Conservation (phyloP, 1,140 invertebrate species). For the Coelopa frigida region DNA sequence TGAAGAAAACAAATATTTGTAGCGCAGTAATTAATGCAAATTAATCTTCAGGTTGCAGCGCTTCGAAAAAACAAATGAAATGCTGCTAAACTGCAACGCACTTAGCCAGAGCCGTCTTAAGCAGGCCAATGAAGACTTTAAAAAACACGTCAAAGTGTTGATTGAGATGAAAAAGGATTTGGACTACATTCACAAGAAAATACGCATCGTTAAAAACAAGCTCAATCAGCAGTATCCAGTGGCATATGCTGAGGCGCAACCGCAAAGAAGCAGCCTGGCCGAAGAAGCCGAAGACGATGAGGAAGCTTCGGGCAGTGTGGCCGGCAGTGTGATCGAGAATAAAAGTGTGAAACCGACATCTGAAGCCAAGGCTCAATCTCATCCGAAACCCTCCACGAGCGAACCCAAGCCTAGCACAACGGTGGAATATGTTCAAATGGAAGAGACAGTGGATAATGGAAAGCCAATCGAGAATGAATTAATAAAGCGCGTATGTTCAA, state of each 20-base stretch:
- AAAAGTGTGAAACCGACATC: neutral
- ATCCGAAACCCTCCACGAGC: neutral
- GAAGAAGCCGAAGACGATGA: slow-evolving; percentile 55
- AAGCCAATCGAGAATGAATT: slow-evolving; percentile 40
- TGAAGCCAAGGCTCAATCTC: neutral
- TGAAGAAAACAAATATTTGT: too few relatives aligned
- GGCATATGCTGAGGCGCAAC: slow-evolving; percentile 61
- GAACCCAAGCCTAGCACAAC: slow-evolving; percentile 23
- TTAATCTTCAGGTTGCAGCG: slow-evolving; percentile 70
- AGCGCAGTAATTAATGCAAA: too few relatives aligned
- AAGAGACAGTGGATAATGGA: slow-evolving; percentile 40
- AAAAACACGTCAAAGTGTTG: slow-evolving; percentile 77
- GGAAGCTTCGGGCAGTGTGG: slow-evolving; percentile 19
- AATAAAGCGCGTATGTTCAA: slow-evolving; percentile 38
- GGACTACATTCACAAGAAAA: slow-evolving; percentile 62
- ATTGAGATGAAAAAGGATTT: slow-evolving; percentile 63
- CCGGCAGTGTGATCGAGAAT: neutral
- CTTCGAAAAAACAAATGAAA: slow-evolving; percentile 97
- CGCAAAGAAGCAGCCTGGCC: slow-evolving; percentile 49
- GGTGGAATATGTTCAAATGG: slow-evolving; percentile 44
- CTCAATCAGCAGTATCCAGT: slow-evolving; percentile 77
- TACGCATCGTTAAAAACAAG: slow-evolving; percentile 72
- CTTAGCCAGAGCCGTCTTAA: slow-evolving; percentile 74
- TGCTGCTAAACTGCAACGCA: slow-evolving; percentile 91
- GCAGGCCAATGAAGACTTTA: slow-evolving; percentile 75